A percentile compares a stretch with the other conserved stretches of the same genome.
These are phyloP conservation scores for Ctenoplectra terminalis DNA, from an alignment of 1,140 invertebrate species.

Conservation along the genomic window DNA sequence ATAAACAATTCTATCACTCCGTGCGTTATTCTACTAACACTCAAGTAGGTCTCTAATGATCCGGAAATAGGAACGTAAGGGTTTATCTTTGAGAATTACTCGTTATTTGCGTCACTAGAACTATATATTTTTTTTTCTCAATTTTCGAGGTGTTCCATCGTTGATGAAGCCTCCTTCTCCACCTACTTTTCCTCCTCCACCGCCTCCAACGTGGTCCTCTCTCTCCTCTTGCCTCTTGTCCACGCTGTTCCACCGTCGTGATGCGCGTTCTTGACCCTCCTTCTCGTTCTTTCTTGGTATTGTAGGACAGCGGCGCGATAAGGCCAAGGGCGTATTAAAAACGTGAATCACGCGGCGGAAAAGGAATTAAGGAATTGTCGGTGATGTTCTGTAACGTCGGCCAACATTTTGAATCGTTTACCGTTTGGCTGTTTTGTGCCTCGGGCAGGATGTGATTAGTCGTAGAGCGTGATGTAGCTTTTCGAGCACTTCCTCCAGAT, in stretches of 20 bases:
- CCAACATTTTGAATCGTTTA: not conserved
- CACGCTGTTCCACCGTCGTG: conserved; percentile 25
- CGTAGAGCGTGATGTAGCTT: not conserved
- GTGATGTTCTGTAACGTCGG: not conserved
- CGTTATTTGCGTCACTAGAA: no score
- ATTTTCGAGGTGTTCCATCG: not conserved
- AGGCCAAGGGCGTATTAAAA: conserved; percentile 42
- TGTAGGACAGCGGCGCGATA: conserved; percentile 13
- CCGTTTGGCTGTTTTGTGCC: not conserved
- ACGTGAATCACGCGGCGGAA: conserved; percentile 18
- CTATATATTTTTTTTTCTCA: no score
- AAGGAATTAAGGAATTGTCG: conserved; percentile 14
- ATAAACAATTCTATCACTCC: no score
- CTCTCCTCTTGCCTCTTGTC: not conserved
- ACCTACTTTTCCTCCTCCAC: not conserved
- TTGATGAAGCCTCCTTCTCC: not conserved
- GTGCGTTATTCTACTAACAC: no score
- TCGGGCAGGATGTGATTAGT: not conserved
- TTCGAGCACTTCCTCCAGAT: not conserved
- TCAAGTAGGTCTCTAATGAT: no score
- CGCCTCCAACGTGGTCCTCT: not conserved
- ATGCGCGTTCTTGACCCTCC: conserved; percentile 30
- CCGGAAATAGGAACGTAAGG: no score
- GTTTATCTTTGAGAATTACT: no score
- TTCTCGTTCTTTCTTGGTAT: conserved; percentile 15